Percentiles rank a stretch among this genome's conserved stretches.
phyloP scores from a whole-genome alignment of 2,888 invertebrate species.

The Hedychridium roseum region DNA sequence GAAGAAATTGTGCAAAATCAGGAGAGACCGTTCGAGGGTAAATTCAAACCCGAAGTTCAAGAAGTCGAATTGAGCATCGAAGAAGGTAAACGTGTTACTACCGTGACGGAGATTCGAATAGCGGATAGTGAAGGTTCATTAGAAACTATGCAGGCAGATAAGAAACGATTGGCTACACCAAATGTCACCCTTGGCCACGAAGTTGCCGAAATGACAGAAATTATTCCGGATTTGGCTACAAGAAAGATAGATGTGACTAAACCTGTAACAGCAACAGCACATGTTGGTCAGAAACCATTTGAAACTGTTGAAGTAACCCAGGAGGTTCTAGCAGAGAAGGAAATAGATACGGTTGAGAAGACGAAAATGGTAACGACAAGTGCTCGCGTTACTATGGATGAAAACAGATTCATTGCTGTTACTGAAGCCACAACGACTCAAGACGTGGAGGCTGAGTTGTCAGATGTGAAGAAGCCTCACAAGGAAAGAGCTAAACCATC shows the following conservation, averaged over 20 bases:
- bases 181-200: conserved; percentile 55
- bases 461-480: conserved; percentile 30
- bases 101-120: conserved; percentile 65
- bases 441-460: conserved; percentile 40
- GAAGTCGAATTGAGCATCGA: conserved; percentile 62
- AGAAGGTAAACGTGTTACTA: conserved; percentile 61
- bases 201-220: conserved; percentile 65
- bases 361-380: conserved; percentile 52
- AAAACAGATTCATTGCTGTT: conserved; percentile 50
- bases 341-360: conserved; percentile 55
- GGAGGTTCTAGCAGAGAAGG: conserved; percentile 64
- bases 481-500: conserved; percentile 54
- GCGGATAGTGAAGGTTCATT: conserved; percentile 65
- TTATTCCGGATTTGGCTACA: conserved; percentile 60
- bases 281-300: conserved; percentile 60
- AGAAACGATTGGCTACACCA: conserved; percentile 27
- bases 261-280: conserved; percentile 54
- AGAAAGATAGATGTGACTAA: conserved; percentile 55
- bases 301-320: conserved; percentile 62
- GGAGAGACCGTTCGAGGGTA: conserved; percentile 58
- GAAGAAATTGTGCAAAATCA: conserved; percentile 53
- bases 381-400: conserved; percentile 61
- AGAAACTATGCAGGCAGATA: conserved; percentile 50
- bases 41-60: conserved; percentile 56
- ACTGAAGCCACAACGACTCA: conserved; percentile 44